phyloP scores from a whole-genome alignment of 2,888 invertebrate genomes.

The Atethmia centrago region DNA sequence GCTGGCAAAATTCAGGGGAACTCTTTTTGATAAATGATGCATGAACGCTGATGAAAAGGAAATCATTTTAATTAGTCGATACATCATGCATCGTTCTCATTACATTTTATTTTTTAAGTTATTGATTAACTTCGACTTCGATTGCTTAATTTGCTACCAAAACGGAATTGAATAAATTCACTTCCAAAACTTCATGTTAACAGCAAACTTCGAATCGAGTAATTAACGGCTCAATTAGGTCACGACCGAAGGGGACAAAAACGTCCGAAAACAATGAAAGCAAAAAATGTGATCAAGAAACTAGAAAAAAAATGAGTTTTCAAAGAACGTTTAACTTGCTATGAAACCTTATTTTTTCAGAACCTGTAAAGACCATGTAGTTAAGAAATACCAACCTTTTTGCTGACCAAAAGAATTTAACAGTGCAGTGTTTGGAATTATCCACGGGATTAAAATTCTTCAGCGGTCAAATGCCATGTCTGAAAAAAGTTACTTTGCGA shows the following conservation, averaged over 20 bases:
- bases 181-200: slow-evolving; percentile 6
- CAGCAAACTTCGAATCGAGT: slow-evolving; percentile 6
- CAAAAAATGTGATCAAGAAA: slow-evolving; percentile 17
- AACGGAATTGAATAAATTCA: neutral
- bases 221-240: slow-evolving; percentile 25
- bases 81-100: neutral
- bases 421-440: slow-evolving; percentile 25
- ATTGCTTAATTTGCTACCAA: neutral
- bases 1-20: neutral
- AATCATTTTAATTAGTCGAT: neutral
- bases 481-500: neutral
- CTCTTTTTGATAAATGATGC: neutral
- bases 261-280: slow-evolving; percentile 12
- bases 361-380: neutral
- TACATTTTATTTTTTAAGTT: neutral
- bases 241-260: neutral
- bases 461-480: slow-evolving; percentile 20
- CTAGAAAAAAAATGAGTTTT: neutral
- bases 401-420: slow-evolving; percentile 13
- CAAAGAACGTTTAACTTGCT: neutral
- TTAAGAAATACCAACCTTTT: slow-evolving; percentile 20
- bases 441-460: slow-evolving; percentile 32
- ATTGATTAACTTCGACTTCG: neutral
- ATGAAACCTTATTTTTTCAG: slow-evolving; percentile 8
- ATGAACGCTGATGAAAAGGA: neutral